Evolutionary conservation across 2,888 invertebrate species (phyloP).

Genomic region (Pandemis corylana): DNA sequence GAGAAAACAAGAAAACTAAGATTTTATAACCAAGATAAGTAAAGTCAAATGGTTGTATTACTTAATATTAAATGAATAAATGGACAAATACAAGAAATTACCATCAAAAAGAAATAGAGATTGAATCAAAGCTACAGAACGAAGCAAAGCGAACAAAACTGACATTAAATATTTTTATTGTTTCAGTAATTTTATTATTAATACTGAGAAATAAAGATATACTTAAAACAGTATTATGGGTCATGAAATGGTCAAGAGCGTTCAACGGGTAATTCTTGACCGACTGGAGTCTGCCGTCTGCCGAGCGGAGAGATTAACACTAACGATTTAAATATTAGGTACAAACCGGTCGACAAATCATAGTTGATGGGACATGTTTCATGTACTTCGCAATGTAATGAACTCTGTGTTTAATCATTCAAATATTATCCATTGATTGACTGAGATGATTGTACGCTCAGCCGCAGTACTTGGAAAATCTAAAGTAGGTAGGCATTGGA

Average conservation of each 20-base stretch:
- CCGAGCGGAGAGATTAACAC: conserved; percentile 13
- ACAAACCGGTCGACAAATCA: conserved; percentile 24
- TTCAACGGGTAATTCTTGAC: background rate
- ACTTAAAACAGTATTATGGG: conserved; percentile 6
- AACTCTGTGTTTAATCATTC: background rate
- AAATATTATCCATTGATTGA: background rate
- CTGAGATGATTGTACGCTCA: background rate
- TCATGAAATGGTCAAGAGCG: conserved; percentile 15
- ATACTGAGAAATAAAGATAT: conserved; percentile 5
- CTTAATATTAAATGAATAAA: background rate
- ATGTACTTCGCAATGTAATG: conserved; percentile 20
- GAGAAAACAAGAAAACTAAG: background rate
- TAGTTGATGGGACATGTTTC: background rate
- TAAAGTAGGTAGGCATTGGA: too few species aligned
- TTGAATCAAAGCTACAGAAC: background rate
- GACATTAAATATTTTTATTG: conserved; percentile 16
- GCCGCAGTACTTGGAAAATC: too few species aligned
- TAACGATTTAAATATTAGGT: conserved; percentile 4
- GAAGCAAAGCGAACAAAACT: background rate
- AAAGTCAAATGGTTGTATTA: background rate
- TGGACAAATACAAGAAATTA: background rate
- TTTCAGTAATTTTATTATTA: conserved; percentile 5
- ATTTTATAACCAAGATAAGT: background rate
- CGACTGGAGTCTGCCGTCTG: background rate
- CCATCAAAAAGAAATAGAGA: background rate